Conservation (phyloP, 2,797 vertebrate species). For the Scolopax bukidnonensis region DNA sequence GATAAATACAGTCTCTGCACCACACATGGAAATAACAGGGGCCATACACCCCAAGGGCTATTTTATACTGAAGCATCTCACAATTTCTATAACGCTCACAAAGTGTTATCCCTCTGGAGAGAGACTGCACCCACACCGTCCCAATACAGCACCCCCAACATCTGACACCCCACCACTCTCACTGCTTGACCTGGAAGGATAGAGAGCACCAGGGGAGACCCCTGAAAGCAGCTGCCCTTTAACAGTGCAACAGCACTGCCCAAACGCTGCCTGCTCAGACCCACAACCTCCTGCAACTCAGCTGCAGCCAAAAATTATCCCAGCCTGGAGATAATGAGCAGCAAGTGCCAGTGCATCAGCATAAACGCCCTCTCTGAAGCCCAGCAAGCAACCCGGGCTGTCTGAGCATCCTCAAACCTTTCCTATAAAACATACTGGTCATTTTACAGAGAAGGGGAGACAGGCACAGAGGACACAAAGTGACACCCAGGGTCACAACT, state of each 20-base stretch:
- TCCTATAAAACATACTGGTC: rapidly evolving
- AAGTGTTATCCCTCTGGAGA: background rate
- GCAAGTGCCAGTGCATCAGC: rapidly evolving
- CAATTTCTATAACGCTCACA: background rate
- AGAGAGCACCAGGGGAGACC: background rate
- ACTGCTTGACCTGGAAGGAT: background rate
- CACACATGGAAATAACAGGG: rapidly evolving
- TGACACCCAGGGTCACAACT: background rate
- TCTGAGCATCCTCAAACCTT: background rate
- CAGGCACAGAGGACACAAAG: background rate
- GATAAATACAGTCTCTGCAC: background rate
- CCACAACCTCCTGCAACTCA: background rate
- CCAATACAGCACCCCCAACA: background rate
- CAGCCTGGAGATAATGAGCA: background rate
- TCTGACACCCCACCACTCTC: background rate
- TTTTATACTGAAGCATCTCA: background rate
- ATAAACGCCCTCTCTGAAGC: background rate
- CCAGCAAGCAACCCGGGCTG: background rate
- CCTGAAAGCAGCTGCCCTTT: background rate
- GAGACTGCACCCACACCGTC: background rate
- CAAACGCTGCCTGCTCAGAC: background rate
- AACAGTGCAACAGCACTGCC: background rate
- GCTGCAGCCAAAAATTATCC: background rate
- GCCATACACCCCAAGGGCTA: background rate
- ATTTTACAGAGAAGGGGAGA: background rate